Evolutionary conservation across 1,140 invertebrate species (phyloP).

Genomic region (Cydia strobilella): DNA sequence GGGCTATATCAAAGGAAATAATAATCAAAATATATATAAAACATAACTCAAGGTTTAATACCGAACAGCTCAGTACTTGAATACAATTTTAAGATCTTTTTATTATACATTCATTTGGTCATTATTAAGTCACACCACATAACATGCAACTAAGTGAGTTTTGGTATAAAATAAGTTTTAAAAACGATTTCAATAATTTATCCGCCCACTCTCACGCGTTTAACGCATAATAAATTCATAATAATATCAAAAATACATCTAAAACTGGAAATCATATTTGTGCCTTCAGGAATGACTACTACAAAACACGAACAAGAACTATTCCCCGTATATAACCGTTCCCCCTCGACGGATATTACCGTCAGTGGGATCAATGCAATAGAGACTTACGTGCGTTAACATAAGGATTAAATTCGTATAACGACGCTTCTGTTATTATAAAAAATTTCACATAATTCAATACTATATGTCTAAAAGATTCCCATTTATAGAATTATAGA

Average conservation of each 20-base stretch:
- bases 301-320: neutral
- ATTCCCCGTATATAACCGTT: neutral
- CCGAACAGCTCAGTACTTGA: too few relatives aligned
- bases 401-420: neutral
- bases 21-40: neutral
- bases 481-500: too few relatives aligned
- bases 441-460: too few relatives aligned
- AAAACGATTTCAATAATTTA: neutral
- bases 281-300: conserved; percentile 23
- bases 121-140: too few relatives aligned
- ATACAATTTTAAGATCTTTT: too few relatives aligned
- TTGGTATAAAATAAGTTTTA: neutral
- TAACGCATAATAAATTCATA: conserved; percentile 4
- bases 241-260: conserved; percentile 28
- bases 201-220: conserved; percentile 8
- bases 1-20: neutral
- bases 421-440: too few relatives aligned
- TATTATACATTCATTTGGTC: too few relatives aligned
- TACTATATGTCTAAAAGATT: too few relatives aligned
- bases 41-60: too few relatives aligned
- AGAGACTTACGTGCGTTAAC: neutral
- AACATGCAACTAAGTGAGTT: neutral
- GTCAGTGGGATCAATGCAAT: neutral
- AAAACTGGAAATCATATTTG: conserved; percentile 21
- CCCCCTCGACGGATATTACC: neutral